A percentile compares a stretch with the other conserved stretches of the same genome.
Evolutionary conservation across 2,797 vertebrate species (phyloP).

Genomic region (Urocyon cinereoargenteus): DNA sequence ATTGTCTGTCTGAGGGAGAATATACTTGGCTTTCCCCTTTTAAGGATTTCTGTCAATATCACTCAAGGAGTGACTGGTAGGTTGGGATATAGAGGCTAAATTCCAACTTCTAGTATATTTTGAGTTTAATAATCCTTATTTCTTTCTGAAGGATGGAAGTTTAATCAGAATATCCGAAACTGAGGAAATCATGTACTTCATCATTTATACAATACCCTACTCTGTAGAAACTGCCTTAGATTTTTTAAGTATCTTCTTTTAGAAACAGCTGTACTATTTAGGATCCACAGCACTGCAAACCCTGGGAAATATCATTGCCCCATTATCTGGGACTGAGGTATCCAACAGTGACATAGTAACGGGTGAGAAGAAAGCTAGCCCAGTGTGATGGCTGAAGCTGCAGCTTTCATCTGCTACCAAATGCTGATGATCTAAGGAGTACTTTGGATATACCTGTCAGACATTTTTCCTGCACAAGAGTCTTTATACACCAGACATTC

Average conservation of each 20-base stretch:
- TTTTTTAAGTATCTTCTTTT: background rate
- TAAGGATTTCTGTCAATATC: background rate
- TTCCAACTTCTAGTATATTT: background rate
- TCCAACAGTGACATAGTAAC: background rate
- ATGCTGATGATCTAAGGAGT: background rate
- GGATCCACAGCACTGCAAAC: background rate
- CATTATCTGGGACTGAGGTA: background rate
- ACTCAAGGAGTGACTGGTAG: background rate
- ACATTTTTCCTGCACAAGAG: background rate
- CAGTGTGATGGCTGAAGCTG: background rate
- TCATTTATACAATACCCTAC: background rate
- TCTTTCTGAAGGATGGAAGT: background rate
- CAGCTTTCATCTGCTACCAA: background rate
- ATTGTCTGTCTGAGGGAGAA: background rate
- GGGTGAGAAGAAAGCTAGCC: background rate
- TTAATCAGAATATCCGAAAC: slow-evolving; percentile 24
- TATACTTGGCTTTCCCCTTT: background rate
- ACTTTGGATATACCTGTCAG: background rate
- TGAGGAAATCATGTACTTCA: background rate
- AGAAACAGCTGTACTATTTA: background rate
- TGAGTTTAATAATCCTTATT: background rate
- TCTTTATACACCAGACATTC: background rate
- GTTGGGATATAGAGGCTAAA: background rate
- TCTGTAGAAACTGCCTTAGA: background rate
- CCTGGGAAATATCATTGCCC: background rate